These are phyloP conservation scores for Chionis minor DNA, from an alignment of 2,113 vertebrate species.

Conservation along the genomic window DNA sequence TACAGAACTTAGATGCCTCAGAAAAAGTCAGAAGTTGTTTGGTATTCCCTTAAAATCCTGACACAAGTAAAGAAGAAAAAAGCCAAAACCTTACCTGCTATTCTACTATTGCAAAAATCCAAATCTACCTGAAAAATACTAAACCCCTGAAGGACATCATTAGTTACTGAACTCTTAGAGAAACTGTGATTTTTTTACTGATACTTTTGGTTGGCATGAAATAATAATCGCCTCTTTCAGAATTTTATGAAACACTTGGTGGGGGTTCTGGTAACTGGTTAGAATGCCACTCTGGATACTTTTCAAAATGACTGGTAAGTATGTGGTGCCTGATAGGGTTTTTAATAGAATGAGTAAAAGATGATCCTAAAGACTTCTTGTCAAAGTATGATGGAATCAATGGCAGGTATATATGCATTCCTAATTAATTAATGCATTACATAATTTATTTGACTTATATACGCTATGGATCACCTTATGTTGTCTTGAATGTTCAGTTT, in stretches of 20 bases:
- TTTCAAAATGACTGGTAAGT: neutral
- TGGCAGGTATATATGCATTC: neutral
- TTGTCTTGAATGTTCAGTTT: neutral
- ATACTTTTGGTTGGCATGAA: neutral
- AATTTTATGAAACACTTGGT: neutral
- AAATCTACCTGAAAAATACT: neutral
- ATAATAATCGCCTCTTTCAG: neutral
- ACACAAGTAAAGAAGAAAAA: neutral
- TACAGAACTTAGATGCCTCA: neutral
- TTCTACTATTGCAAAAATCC: neutral
- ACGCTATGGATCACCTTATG: neutral
- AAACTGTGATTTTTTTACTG: neutral
- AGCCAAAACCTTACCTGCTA: neutral
- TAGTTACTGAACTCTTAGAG: neutral
- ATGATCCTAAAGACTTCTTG: neutral
- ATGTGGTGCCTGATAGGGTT: neutral
- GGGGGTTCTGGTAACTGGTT: neutral
- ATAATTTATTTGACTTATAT: neutral
- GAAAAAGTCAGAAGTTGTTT: neutral
- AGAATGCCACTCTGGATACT: neutral
- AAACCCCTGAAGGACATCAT: accelerated
- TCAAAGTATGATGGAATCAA: neutral
- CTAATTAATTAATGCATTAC: neutral
- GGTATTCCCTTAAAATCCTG: neutral
- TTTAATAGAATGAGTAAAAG: neutral